Evolutionary conservation across 2,888 invertebrate genomes (phyloP).

Genomic region (Enoplolaimus lenunculus): DNA sequence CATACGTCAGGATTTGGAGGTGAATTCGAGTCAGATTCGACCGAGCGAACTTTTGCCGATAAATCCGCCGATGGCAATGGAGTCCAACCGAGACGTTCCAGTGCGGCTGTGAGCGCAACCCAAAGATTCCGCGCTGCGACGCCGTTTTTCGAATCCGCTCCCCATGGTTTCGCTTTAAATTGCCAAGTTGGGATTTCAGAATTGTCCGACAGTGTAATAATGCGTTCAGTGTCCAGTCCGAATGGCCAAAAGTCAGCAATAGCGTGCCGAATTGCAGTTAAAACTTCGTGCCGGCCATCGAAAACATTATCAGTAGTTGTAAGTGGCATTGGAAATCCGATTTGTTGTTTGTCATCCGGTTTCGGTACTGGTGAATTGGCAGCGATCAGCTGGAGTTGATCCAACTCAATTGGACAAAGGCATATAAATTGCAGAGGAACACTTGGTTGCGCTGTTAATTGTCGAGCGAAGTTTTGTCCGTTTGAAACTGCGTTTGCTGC

Average conservation of each 20-base stretch:
- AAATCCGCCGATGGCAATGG: neutral
- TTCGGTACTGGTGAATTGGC: neutral
- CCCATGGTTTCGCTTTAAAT: neutral
- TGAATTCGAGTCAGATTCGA: neutral
- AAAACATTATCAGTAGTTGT: neutral
- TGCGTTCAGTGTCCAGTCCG: neutral
- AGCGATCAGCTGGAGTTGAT: neutral
- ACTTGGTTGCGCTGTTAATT: neutral
- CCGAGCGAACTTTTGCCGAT: neutral
- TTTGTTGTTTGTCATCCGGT: no score
- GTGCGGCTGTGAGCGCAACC: neutral
- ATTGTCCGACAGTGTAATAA: neutral
- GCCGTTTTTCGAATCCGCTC: neutral
- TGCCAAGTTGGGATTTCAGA: neutral
- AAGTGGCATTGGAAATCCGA: no score
- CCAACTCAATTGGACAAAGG: neutral
- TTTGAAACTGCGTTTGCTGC: no score
- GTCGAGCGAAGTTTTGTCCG: neutral
- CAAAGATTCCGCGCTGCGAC: neutral
- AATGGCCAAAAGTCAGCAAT: neutral
- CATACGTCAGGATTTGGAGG: neutral
- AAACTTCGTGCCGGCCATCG: neutral
- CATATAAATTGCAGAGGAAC: neutral
- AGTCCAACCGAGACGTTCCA: neutral
- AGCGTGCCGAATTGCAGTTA: neutral